Evolutionary conservation across 2,888 invertebrate genomes (phyloP).

Genomic region (Peribatodes rhomboidaria): DNA sequence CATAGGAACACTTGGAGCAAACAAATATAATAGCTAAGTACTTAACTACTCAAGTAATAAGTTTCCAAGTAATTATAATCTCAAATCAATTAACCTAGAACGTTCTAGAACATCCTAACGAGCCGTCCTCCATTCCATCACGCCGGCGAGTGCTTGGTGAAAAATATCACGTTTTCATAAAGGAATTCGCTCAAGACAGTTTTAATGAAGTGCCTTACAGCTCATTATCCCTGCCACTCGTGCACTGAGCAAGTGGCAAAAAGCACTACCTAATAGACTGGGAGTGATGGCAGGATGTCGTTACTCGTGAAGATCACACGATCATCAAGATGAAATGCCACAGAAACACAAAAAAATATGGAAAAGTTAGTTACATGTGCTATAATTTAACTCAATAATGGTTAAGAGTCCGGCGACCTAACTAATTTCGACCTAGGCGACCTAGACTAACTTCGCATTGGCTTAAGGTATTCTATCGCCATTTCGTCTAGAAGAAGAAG

Average conservation of each 20-base stretch:
- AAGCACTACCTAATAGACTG: slow-evolving; percentile 5
- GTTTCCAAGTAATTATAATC: neutral
- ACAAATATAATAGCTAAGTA: no score
- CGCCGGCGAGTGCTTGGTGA: slow-evolving; percentile 9
- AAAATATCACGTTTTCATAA: slow-evolving; percentile 38
- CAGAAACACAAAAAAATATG: no score
- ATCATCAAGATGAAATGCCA: no score
- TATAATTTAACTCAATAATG: no score
- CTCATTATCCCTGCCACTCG: slow-evolving; percentile 56
- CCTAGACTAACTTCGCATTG: no score
- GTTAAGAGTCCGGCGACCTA: no score
- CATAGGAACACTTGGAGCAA: no score
- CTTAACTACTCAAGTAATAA: neutral
- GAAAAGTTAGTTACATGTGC: no score
- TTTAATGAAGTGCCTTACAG: slow-evolving; percentile 60
- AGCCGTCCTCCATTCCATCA: slow-evolving; percentile 10
- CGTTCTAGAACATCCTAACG: slow-evolving; percentile 2
- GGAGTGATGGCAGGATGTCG: neutral
- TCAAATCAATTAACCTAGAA: slow-evolving; percentile 4
- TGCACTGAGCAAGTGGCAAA: slow-evolving; percentile 32
- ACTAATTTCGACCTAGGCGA: no score
- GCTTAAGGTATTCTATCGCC: no score
- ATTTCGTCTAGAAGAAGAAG: no score
- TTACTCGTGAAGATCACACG: neutral
- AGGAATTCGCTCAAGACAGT: slow-evolving; percentile 51